Conservation (phyloP, 1,140 invertebrate species). For the Aphis craccivora region DNA sequence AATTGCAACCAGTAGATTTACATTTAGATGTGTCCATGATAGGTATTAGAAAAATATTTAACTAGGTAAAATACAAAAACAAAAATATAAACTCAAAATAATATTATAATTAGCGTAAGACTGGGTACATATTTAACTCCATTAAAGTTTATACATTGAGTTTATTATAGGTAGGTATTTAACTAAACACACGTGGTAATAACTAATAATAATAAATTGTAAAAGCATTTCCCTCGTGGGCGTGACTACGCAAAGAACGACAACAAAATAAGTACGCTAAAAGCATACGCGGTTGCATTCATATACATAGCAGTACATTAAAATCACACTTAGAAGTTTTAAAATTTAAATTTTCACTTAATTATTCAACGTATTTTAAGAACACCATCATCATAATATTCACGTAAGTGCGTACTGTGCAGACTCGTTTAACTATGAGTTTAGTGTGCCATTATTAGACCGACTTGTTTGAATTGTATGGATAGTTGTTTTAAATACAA, state of each 20-base stretch:
- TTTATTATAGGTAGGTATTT: neutral
- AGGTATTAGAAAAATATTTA: neutral
- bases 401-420: neutral
- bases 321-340: slow-evolving; percentile 7
- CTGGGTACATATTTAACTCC: neutral
- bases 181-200: neutral
- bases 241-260: neutral
- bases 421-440: neutral
- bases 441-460: neutral
- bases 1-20: neutral
- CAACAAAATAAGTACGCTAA: neutral
- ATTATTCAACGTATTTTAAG: slow-evolving; percentile 8
- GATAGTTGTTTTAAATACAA: neutral
- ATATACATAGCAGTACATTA: neutral
- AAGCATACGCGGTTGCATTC: neutral
- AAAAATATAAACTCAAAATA: no score
- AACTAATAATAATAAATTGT: slow-evolving; percentile 10
- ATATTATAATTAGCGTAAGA: no score
- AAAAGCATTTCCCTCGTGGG: neutral
- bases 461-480: neutral
- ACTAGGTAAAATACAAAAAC: neutral
- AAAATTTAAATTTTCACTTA: neutral
- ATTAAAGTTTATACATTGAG: neutral
- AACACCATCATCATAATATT: neutral
- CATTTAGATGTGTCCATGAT: neutral